Base-by-base conservation (phyloP, 2,888 invertebrate species). In the Tigriopus californicus region DNA sequence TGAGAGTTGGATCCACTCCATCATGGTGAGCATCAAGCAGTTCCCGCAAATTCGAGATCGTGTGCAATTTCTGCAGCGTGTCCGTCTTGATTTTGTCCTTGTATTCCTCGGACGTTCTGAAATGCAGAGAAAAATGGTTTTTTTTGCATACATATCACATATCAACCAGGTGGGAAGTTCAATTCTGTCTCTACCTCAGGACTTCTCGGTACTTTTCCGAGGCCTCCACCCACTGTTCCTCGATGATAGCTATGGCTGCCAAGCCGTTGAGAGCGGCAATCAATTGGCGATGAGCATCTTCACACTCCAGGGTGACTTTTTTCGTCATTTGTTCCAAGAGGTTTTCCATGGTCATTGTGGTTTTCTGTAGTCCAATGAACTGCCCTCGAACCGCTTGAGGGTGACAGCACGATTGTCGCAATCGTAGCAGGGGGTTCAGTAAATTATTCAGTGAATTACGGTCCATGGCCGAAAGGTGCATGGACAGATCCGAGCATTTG, bases 341-440 rank as follows among this genome's bases (percentile, higher is more conserved):
- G 62, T 83, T 80, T 64, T 78, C 75, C 70, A 81, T 80, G 8
- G 79, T 77, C 59, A 78, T 69, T 1, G 68, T 67, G 24, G 75
- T 75, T 61, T 73, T 75, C 67, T 77, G 76, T 65, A 67, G 68
- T 61, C 75, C 71, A 59, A 77, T 66, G 66, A 78, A 76, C 56
- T 74, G 72, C 8, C 77, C 76, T 62, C 75, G 70, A 3, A 76
- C 76, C 59, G 79, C 75, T 62, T 79, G 79, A 0, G 83, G 83
- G 68, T 82, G 79, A 12, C 79, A 78, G 67, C 84, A 84, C 1
- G 81, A 80, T 70, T 83, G 81, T 0, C 84, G 75, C 60, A 85
- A 70, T 58, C 76, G 74, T 56, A 79, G 68, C 60, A 85, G 71
- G 0, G 84, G 84, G 51, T 73, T 73, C 65, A 84, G 67, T 55